A percentile compares a stretch with the other conserved stretches of the same genome.
Evolutionary conservation across 2,888 invertebrate species (phyloP).

Genomic region (Anoplius nigerrimus): DNA sequence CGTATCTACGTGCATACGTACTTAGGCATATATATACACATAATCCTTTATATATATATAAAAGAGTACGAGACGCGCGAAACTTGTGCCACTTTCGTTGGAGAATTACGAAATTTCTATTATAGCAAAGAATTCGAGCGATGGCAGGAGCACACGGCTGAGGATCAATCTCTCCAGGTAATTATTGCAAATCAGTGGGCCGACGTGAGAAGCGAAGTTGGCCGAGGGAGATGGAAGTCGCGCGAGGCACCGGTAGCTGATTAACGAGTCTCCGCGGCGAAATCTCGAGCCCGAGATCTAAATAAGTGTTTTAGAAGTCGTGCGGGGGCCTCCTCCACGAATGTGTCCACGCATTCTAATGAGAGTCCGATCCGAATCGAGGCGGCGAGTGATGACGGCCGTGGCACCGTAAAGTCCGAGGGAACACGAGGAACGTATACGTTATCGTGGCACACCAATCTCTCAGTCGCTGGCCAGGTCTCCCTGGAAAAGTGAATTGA

Average conservation of each 20-base stretch:
- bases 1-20: constrained; percentile 10
- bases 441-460: constrained; percentile 45
- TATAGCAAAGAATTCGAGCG: constrained; percentile 5
- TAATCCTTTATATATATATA: no score
- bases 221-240: neutral
- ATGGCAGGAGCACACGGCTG: neutral
- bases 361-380: constrained; percentile 37
- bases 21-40: no score
- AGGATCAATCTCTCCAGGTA: neutral
- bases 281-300: neutral
- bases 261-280: neutral
- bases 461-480: neutral
- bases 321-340: constrained; percentile 16
- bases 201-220: neutral
- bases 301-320: constrained; percentile 1
- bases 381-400: constrained; percentile 40
- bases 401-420: constrained; percentile 39
- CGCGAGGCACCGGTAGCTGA: neutral
- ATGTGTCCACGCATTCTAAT: constrained; percentile 23
- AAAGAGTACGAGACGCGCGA: neutral
- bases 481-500: constrained; percentile 4
- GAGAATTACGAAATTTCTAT: constrained; percentile 36
- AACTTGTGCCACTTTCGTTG: constrained; percentile 31
- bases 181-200: no score
- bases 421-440: constrained; percentile 33